phyloP scores from a whole-genome alignment of 2,797 vertebrate genomes.

The Chelidonichthys spinosus region DNA sequence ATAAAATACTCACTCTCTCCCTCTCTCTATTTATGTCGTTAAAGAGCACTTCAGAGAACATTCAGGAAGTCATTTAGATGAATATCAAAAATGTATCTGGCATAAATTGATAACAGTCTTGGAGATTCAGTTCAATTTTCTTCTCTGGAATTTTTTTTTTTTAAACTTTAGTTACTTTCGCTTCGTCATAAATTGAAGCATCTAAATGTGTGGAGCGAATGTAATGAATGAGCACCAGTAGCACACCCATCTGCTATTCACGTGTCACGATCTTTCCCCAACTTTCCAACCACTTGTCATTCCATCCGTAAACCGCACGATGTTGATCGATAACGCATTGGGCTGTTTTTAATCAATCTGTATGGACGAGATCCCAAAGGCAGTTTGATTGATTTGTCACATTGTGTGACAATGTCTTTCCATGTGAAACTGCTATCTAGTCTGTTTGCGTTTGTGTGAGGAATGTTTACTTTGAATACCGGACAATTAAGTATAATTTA shows the following conservation, averaged over 20 bases:
- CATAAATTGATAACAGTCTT: not conserved
- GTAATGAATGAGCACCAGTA: slow-evolving; percentile 21
- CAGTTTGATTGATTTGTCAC: slow-evolving; percentile 42
- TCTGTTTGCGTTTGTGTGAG: not conserved
- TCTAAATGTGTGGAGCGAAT: slow-evolving; percentile 38
- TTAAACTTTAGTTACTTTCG: not conserved
- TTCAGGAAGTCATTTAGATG: not conserved
- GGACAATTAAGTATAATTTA: not conserved
- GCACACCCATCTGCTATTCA: slow-evolving; percentile 19
- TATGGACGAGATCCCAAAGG: slow-evolving; percentile 29
- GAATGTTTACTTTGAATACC: not conserved
- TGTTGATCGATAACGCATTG: slow-evolving; percentile 41
- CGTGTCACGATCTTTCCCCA: slow-evolving; percentile 26
- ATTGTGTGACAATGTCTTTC: slow-evolving; percentile 39
- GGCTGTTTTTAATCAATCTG: slow-evolving; percentile 43
- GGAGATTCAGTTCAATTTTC: not conserved
- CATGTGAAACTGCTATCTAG: slow-evolving; percentile 36
- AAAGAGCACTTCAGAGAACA: not conserved
- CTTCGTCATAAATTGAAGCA: slow-evolving; percentile 34
- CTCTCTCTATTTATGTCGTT: not conserved
- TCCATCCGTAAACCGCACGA: slow-evolving; percentile 9
- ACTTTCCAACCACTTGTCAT: slow-evolving; percentile 20
- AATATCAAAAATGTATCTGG: not conserved
- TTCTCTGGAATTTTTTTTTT: too few species aligned
- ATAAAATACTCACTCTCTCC: not conserved